Evolutionary conservation across 2,113 vertebrate species (phyloP).

Genomic region (Etia nguti): DNA sequence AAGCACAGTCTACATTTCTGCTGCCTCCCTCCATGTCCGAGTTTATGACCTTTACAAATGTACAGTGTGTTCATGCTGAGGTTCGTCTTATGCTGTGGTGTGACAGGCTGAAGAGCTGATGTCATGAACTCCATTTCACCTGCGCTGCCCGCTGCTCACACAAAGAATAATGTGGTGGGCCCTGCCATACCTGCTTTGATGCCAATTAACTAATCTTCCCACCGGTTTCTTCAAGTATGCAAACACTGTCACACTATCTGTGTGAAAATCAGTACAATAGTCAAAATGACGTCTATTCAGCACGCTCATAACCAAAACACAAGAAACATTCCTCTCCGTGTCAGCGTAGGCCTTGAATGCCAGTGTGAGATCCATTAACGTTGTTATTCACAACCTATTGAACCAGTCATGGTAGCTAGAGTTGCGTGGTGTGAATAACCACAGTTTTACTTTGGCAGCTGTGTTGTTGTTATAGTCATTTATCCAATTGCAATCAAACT

Average conservation of each 20-base stretch:
- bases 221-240: constrained; percentile 48
- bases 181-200: constrained; percentile 53
- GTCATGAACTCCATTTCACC: constrained; percentile 62
- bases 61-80: neutral
- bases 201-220: constrained; percentile 53
- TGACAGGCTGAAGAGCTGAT: constrained; percentile 22
- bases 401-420: neutral
- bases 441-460: neutral
- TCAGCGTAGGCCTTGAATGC: neutral
- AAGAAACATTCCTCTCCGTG: neutral
- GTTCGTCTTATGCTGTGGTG: neutral
- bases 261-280: constrained; percentile 66
- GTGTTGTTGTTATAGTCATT: neutral
- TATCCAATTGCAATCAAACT: neutral
- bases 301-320: constrained; percentile 54
- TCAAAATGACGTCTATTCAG: constrained; percentile 59
- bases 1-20: neutral
- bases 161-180: constrained; percentile 14
- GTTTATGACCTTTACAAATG: neutral
- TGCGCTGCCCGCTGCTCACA: constrained; percentile 15
- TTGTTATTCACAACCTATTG: constrained; percentile 1
- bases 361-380: neutral
- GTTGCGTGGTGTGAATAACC: neutral
- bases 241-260: constrained; percentile 64
- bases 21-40: neutral